phyloP scores from a whole-genome alignment of 2,797 vertebrate species.

The Xenopus petersii region DNA sequence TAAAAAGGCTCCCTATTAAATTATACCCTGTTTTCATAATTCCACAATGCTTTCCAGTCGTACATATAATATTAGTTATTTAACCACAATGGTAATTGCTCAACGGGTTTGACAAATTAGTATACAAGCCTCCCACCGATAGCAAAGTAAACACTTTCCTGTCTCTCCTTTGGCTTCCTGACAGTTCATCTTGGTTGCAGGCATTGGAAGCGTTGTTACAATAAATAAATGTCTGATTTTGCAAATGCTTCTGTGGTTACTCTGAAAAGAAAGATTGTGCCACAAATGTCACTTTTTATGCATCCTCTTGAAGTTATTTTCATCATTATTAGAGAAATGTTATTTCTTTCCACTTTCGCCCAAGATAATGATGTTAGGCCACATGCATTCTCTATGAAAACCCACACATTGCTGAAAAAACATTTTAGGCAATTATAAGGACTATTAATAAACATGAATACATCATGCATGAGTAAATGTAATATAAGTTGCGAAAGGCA shows the following conservation, averaged over 20 bases:
- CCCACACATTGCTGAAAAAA: too few relatives aligned
- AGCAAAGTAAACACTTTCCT: slow-evolving; percentile 23
- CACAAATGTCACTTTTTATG: slow-evolving; percentile 20
- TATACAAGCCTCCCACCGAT: not conserved
- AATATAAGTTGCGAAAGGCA: too few relatives aligned
- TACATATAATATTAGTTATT: slow-evolving; percentile 25
- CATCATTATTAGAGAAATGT: too few relatives aligned
- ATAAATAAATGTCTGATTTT: slow-evolving; percentile 38
- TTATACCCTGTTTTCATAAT: too few relatives aligned
- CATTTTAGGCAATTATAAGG: too few relatives aligned
- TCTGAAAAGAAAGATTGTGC: not conserved
- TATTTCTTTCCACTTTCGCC: too few relatives aligned
- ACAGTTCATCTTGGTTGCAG: slow-evolving; percentile 22
- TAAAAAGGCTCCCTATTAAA: too few relatives aligned
- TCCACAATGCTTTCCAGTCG: not conserved
- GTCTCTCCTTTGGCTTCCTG: slow-evolving; percentile 29
- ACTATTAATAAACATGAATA: too few relatives aligned
- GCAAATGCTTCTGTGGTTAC: slow-evolving; percentile 14
- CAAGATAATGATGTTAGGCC: too few relatives aligned
- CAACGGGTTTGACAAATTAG: slow-evolving; percentile 16
- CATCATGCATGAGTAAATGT: too few relatives aligned
- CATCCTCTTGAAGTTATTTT: too few relatives aligned
- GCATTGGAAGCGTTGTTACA: slow-evolving; percentile 18
- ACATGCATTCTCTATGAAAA: too few relatives aligned
- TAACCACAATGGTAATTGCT: slow-evolving; percentile 21